Conservation (phyloP, 1,140 invertebrate genomes). For the Magallana ariakensis region DNA sequence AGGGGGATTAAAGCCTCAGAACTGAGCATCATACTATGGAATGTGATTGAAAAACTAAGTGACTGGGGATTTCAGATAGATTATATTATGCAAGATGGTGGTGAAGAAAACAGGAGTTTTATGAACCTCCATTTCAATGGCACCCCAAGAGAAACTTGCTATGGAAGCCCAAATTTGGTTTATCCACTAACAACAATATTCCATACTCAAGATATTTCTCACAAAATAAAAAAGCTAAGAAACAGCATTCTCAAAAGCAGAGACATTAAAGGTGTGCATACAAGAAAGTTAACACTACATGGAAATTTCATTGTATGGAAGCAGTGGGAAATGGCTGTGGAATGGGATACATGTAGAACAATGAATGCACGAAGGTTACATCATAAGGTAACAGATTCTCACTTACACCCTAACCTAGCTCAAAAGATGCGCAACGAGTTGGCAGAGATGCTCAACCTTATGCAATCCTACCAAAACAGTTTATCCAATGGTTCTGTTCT, state of each 20-base stretch:
- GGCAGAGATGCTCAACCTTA: slow-evolving; percentile 56
- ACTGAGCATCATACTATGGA: slow-evolving; percentile 51
- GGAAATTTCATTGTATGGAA: slow-evolving; percentile 49
- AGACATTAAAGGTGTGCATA: slow-evolving; percentile 27
- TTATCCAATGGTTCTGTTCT: slow-evolving; percentile 21
- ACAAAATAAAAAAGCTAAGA: slow-evolving; percentile 51
- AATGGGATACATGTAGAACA: slow-evolving; percentile 53
- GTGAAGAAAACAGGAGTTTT: slow-evolving; percentile 47
- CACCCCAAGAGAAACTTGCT: background rate
- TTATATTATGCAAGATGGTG: slow-evolving; percentile 54
- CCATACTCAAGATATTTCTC: slow-evolving; percentile 48
- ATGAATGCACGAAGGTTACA: slow-evolving; percentile 51
- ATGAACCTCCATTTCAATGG: slow-evolving; percentile 54
- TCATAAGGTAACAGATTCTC: slow-evolving; percentile 53
- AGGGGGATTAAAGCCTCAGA: slow-evolving; percentile 44
- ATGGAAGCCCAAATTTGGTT: background rate
- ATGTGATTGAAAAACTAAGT: slow-evolving; percentile 42
- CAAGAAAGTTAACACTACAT: slow-evolving; percentile 11
- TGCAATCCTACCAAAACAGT: slow-evolving; percentile 47
- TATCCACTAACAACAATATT: slow-evolving; percentile 18
- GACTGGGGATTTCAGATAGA: slow-evolving; percentile 44
- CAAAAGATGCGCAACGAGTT: slow-evolving; percentile 61
- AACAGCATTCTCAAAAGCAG: slow-evolving; percentile 45
- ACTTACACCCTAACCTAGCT: slow-evolving; percentile 46
- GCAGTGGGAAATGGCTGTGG: slow-evolving; percentile 51